Percentiles rank a stretch among this genome's conserved stretches.
Conservation (phyloP, 2,888 invertebrate species). For the Brachypalpus laphriformis region DNA sequence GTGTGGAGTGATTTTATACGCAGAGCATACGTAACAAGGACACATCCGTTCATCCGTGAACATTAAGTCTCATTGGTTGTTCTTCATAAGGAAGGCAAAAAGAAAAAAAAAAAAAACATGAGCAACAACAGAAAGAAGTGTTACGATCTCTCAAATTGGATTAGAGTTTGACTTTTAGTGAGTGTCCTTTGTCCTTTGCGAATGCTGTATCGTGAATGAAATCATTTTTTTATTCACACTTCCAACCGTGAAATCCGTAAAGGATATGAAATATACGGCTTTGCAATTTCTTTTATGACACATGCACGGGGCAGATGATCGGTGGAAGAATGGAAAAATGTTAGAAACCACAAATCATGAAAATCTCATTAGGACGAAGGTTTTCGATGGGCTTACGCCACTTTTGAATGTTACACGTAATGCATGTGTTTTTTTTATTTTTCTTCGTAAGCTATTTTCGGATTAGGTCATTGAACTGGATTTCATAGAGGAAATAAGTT, state of each 20-base stretch:
- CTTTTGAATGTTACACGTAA: constrained; percentile 16
- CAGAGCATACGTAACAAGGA: constrained; percentile 69
- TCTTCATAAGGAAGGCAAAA: constrained; percentile 27
- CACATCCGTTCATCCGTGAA: constrained; percentile 69
- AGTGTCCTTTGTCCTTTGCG: constrained; percentile 69
- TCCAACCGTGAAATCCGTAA: constrained; percentile 70
- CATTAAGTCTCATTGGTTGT: constrained; percentile 71
- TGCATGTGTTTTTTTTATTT: constrained; percentile 3
- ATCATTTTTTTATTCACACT: constrained; percentile 65
- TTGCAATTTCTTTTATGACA: constrained; percentile 68
- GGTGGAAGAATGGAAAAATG: constrained; percentile 57
- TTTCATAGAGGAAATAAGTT: neutral
- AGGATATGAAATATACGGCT: constrained; percentile 63
- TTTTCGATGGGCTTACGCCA: constrained; percentile 36
- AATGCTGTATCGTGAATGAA: constrained; percentile 46
- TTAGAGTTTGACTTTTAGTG: constrained; percentile 77
- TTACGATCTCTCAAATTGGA: constrained; percentile 79
- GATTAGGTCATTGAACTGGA: neutral
- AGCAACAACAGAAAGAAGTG: constrained; percentile 46
- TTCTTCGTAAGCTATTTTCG: constrained; percentile 21
- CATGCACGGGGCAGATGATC: constrained; percentile 51
- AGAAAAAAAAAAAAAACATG: constrained; percentile 18
- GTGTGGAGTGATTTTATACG: constrained; percentile 75
- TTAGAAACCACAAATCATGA: constrained; percentile 75
- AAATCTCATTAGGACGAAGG: constrained; percentile 66